Evolutionary conservation across 2,888 invertebrate species (phyloP), one percentile per base, ranked within the genome.

Genomic region (Anticlea derivata): DNA sequence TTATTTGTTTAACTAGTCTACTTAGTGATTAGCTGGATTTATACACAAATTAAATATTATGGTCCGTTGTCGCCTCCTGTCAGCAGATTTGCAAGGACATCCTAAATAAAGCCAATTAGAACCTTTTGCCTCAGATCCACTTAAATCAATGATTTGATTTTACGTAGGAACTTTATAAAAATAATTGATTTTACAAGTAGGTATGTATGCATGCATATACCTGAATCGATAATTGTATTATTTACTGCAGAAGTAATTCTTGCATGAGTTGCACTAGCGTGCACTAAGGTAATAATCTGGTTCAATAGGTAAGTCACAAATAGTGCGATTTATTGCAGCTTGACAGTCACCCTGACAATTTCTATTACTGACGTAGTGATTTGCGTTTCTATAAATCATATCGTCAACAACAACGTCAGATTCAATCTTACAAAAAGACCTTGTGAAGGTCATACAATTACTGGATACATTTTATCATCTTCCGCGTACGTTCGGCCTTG

Each of bases 371-470:
- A 13, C 11, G 29, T 12, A 37, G 27, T 20, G 7, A 27, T 26
- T 29, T 27, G 17, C 7, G 8, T 27, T 29, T 17, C 7, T 7
- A 10, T 26, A 7, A 39, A 29, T 17, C 26, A 8, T 20, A 17
- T 20, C 17, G 20, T 29, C 8, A 34, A 34, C 20, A 20, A 27
- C 22, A 35, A 41, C 20, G 50, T 49, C 49, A 58, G 49, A 60
- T 61, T 60, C 58, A 59, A 61, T 31, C 55, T 55, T 51, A 41
- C 49, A 54, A 60, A 54, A 60, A 55, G 52, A 60, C 61, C 60
- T 60, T 61, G 53, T 50, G 62, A 69, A 70, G 71, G 70, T 66
- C 65, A 56, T 48, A 44, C 52, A 45, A n/a, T 53, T 61, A 66
- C 62, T 66, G 57, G 63, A 60, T 63, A 56, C 57, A 63, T 61